Evolutionary conservation across 2,113 vertebrate genomes (phyloP), one percentile per base, ranked within the genome.

Genomic region (Symphodus melops): DNA sequence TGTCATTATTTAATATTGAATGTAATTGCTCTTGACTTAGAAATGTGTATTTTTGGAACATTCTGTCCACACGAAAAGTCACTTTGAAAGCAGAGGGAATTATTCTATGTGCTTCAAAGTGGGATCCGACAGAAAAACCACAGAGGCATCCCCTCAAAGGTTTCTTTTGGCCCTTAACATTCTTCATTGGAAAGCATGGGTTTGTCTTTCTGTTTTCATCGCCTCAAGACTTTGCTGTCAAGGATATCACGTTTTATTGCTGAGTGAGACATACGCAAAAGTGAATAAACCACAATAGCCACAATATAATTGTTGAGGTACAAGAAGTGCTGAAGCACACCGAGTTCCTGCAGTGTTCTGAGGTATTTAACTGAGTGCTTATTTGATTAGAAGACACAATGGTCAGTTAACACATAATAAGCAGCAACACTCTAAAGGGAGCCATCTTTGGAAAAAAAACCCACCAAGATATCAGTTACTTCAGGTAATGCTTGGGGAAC

Each of bases 1-100:
- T 84, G 73, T 82, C 64, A 66, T 55, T 80, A 75, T 80, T 77
- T 71, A 82, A 84, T 82, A 78, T 86, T 76, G 55, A 78, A 73
- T 54, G 58, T 86, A 82, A 83, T 83, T 80, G 59, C 66, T 74
- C 61, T 83, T 68, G 78, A 86, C 71, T 72, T 55, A 66, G 48
- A 87, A 81, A 82, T 81, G 41, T 56, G 78, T 80, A 48, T 82
- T 86, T 86, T 82, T 16, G 49, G 52, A 63, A 64, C 64, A 21
- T 71, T 71, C 37, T 72, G 75, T 68, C 52, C 17, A 53, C 61
- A 67, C 52, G 42, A 49, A 8, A 46, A 74, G 74, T 81, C 61
- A 33, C 42, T 75, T 66, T 79, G 28, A 74, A 77, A 75, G 68
- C 56, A 48, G 48, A 2, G 1, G 56, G 62, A 58, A 68, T 76